Conservation (phyloP, 2,113 vertebrate genomes). For the Tapirus terrestris region DNA sequence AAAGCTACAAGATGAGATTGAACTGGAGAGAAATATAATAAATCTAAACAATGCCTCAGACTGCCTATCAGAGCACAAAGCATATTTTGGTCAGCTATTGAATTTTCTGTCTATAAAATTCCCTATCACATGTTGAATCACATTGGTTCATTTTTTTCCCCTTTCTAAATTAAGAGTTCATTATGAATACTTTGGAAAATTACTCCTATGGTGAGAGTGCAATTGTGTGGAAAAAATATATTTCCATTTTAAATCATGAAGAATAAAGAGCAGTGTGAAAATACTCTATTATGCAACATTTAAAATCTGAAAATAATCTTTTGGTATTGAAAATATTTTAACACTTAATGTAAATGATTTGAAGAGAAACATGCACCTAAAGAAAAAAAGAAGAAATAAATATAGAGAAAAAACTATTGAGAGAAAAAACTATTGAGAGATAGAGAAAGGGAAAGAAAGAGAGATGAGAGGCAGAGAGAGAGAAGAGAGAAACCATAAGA, state of each 20-base stretch:
- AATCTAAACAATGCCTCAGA: slow-evolving; percentile 70
- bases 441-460: background rate
- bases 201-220: background rate
- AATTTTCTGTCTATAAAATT: slow-evolving; percentile 69
- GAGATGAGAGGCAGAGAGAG: slow-evolving; percentile 30
- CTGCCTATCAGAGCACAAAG: slow-evolving; percentile 65
- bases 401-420: background rate
- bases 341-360: slow-evolving; percentile 1
- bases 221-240: slow-evolving; percentile 5
- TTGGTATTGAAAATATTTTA: slow-evolving; percentile 61
- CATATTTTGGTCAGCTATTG: slow-evolving; percentile 67
- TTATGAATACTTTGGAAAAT: slow-evolving; percentile 27
- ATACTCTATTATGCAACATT: background rate
- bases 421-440: background rate
- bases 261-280: background rate
- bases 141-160: background rate
- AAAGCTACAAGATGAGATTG: slow-evolving; percentile 53
- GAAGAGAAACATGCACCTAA: slow-evolving; percentile 20
- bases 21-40: slow-evolving; percentile 75
- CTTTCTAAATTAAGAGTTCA: slow-evolving; percentile 37
- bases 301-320: slow-evolving; percentile 55
- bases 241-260: slow-evolving; percentile 26
- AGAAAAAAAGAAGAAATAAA: background rate
- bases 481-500: background rate
- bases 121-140: background rate